Evolutionary conservation across 2,888 invertebrate genomes (phyloP).

Genomic region (Junonia oenone): DNA sequence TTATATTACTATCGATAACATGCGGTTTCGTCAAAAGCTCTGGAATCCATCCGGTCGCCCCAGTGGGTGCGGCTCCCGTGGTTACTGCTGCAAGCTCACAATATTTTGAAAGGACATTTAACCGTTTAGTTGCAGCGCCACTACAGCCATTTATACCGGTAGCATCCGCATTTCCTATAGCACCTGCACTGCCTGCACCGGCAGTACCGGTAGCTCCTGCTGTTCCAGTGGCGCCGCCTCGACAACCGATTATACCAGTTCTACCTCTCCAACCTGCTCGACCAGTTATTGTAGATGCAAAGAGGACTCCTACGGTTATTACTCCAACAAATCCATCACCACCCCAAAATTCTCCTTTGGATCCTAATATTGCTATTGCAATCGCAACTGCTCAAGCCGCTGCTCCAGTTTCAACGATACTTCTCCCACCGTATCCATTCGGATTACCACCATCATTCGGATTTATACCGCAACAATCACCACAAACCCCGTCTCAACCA

Average conservation of each 20-base stretch:
- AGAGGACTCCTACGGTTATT: conserved; percentile 27
- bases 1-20: conserved; percentile 43
- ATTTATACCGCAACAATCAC: conserved; percentile 46
- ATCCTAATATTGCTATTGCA: conserved; percentile 65
- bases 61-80: conserved; percentile 60
- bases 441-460: conserved; percentile 58
- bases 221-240: conserved; percentile 36
- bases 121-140: conserved; percentile 63
- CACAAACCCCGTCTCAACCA: conserved; percentile 36
- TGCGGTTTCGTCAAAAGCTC: conserved; percentile 50
- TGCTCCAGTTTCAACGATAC: conserved; percentile 64
- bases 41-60: conserved; percentile 41
- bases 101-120: conserved; percentile 83
- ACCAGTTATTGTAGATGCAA: conserved; percentile 32
- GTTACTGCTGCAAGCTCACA: conserved; percentile 85
- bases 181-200: conserved; percentile 21
- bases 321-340: conserved; percentile 33
- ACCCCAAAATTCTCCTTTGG: conserved; percentile 37
- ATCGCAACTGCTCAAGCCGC: conserved; percentile 67
- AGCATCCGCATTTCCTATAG: conserved; percentile 29
- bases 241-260: conserved; percentile 19
- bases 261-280: conserved; percentile 21
- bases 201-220: conserved; percentile 26
- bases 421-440: conserved; percentile 67
- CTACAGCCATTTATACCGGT: conserved; percentile 37